phyloP scores from a whole-genome alignment of 2,888 invertebrate species.

The Hipparchia semele region DNA sequence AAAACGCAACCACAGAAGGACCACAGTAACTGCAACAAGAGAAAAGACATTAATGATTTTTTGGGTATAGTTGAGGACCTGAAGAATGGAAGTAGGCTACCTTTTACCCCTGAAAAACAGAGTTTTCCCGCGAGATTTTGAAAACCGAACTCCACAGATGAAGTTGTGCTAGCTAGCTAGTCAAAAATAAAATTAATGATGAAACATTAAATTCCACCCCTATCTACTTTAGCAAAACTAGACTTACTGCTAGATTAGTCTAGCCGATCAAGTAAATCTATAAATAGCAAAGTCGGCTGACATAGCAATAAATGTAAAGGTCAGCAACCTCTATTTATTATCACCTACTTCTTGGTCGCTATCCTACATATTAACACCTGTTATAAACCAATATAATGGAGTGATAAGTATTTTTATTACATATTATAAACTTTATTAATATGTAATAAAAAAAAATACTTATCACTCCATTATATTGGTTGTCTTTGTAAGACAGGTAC shows the following conservation, averaged over 20 bases:
- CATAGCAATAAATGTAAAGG: background rate
- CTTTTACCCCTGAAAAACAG: too few species aligned
- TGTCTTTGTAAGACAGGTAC: too few species aligned
- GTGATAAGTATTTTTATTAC: background rate
- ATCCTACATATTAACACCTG: background rate
- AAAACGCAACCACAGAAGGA: conserved; percentile 74
- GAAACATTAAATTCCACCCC: background rate
- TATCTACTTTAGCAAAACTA: background rate
- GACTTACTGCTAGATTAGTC: background rate
- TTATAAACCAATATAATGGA: background rate
- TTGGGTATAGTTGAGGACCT: too few species aligned
- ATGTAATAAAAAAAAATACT: too few species aligned
- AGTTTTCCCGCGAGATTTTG: too few species aligned
- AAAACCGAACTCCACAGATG: too few species aligned
- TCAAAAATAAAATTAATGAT: too few species aligned
- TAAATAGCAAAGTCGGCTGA: background rate
- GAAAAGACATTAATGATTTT: background rate
- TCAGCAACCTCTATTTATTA: conserved; percentile 4
- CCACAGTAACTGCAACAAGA: conserved; percentile 70
- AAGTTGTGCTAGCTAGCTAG: too few species aligned
- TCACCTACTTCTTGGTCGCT: background rate
- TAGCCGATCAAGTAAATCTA: background rate
- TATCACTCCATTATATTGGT: too few species aligned
- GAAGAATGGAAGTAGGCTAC: too few species aligned
- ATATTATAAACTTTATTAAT: background rate